Base-by-base conservation (phyloP, 2,113 vertebrate species). In the Seriola dumerili region DNA sequence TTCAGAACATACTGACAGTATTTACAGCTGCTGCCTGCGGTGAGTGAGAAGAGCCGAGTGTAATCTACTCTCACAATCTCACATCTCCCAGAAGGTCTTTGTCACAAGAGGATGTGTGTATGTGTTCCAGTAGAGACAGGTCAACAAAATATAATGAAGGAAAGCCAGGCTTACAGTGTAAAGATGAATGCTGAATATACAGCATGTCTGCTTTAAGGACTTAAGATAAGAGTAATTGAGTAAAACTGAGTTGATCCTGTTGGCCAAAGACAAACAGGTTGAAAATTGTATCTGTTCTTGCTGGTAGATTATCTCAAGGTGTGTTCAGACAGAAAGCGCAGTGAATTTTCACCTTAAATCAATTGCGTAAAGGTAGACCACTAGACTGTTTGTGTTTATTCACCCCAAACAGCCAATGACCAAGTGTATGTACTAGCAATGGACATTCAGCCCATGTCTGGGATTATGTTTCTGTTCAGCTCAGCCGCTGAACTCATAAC, bases 11-110 rank as follows among this genome's bases (percentile, higher is more conserved):
- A 67, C 73, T 9, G 58, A 68, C 52, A 63, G 7, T 65, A 40
- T 62, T 77, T 44, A 71, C 68, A 68, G 73, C 1, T 21, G 66
- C 44, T 65, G 80, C 67, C 63, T 71, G 62, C 1, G 10, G 42
- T 64, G 65, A 72, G 46, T 14, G 40, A 75, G 57, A 55, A 23
- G 0, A 86, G n/a, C 71, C 44, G 38, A 72, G 38, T 72, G 67
- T 42, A 36, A 87, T 80, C 67, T 62, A 69, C 42, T 79, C 54
- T 66, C 55, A 73, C 78, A 38, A 11, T 46, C 62, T 36, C 54
- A 76, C 54, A 4, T 69, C 42, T 55, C 74, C 40, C 73, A 68
- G 63, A 34, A 57, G 42, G 54, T 63, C 40, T 29, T 64, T 77
- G 63, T 48, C 57, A 76, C 66, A 58, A 52, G 4, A 78, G 38